Evolutionary conservation across 2,797 vertebrate species (phyloP).

Genomic region (Chrosomus eos): DNA sequence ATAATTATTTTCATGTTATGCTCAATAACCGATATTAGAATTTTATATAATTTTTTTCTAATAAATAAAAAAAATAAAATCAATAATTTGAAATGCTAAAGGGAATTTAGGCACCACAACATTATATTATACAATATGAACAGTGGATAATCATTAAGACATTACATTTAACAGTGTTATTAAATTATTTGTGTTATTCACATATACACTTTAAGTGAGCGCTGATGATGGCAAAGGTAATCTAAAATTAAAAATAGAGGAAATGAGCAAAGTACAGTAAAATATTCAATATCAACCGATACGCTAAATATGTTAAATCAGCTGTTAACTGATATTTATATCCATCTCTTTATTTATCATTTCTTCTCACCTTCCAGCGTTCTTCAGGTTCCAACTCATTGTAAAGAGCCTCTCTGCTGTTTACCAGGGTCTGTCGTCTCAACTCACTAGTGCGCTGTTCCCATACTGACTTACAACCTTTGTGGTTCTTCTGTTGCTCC

Average conservation of each 20-base stretch:
- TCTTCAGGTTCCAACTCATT: slow-evolving; percentile 90
- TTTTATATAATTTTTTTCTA: neutral
- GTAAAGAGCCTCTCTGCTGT: slow-evolving; percentile 92
- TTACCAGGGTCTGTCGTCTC: slow-evolving; percentile 89
- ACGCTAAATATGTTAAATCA: too few relatives aligned
- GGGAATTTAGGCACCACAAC: neutral
- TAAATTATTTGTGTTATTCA: neutral
- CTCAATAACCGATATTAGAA: neutral
- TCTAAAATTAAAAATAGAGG: neutral
- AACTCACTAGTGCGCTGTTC: slow-evolving; percentile 95
- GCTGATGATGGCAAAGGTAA: neutral
- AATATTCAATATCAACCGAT: neutral
- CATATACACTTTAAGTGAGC: neutral
- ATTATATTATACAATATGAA: neutral
- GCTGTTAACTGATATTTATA: neutral
- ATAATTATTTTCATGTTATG: neutral
- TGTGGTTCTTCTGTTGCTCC: slow-evolving; percentile 93
- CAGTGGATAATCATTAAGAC: neutral
- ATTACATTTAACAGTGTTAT: neutral
- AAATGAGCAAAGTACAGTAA: neutral
- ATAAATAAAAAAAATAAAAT: neutral
- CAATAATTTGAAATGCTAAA: neutral
- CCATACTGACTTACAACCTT: slow-evolving; percentile 89
- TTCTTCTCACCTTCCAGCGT: slow-evolving; percentile 86
- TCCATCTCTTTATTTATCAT: slow-evolving; percentile 54